Conservation (phyloP, 2,888 invertebrate species). For the Netelia melanura region DNA sequence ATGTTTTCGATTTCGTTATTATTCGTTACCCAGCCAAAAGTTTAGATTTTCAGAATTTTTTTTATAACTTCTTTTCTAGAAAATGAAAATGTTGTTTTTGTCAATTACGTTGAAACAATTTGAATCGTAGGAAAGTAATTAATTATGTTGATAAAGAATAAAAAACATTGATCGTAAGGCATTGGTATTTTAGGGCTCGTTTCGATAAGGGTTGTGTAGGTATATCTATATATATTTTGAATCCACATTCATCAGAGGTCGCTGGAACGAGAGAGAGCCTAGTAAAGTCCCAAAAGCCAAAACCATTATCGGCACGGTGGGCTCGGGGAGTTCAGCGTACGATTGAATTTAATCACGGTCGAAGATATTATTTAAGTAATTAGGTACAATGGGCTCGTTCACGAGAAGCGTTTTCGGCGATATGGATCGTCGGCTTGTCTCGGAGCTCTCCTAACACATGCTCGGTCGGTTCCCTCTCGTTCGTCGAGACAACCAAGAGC, state of each 20-base stretch:
- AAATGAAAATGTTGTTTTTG: not conserved
- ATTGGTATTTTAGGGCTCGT: no score
- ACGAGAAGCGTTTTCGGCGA: conserved; percentile 78
- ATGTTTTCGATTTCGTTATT: conserved; percentile 5
- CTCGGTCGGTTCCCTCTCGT: conserved; percentile 50
- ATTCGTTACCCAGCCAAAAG: not conserved
- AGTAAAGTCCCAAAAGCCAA: conserved; percentile 78
- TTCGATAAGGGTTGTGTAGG: not conserved
- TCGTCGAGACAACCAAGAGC: conserved; percentile 75
- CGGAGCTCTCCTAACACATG: conserved; percentile 9
- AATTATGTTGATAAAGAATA: not conserved
- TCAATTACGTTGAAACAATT: not conserved
- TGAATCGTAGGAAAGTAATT: not conserved
- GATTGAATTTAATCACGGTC: conserved; percentile 84
- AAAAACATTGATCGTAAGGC: no score
- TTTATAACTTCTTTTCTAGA: not conserved
- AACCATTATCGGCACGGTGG: conserved; percentile 80
- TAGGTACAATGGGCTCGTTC: conserved; percentile 83
- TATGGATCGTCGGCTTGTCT: conserved; percentile 68
- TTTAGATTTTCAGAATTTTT: not conserved
- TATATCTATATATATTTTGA: conserved; percentile 37
- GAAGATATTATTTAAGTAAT: conserved; percentile 84
- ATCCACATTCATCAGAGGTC: conserved; percentile 82
- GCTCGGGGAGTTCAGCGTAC: conserved; percentile 68
- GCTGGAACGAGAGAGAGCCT: conserved; percentile 69